phyloP scores from a whole-genome alignment of 1,140 invertebrate genomes.

The Ganaspis sp. region DNA sequence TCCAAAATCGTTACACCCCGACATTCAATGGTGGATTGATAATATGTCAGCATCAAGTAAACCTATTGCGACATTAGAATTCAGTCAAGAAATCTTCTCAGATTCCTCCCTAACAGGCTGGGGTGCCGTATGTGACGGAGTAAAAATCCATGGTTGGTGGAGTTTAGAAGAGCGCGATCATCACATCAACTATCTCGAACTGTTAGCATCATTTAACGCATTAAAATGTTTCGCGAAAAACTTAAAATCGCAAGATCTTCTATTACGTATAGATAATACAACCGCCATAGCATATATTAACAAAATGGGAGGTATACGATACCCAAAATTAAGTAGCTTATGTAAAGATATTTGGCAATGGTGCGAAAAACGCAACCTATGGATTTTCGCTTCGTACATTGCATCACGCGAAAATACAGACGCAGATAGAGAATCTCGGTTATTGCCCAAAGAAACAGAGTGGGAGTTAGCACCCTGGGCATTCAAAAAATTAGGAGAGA shows the following conservation, averaged over 20 bases:
- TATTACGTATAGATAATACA: conserved; percentile 51
- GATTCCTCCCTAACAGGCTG: conserved; percentile 18
- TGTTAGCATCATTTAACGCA: conserved; percentile 19
- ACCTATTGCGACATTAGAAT: not conserved
- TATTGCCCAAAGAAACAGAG: conserved; percentile 33
- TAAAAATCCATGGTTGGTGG: not conserved
- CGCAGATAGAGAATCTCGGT: conserved; percentile 51
- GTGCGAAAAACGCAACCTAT: conserved; percentile 47
- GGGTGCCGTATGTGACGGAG: not conserved
- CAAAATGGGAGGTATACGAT: conserved; percentile 51
- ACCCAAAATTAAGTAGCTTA: conserved; percentile 38
- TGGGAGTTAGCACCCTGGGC: conserved; percentile 35
- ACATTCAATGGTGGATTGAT: not conserved
- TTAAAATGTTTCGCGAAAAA: conserved; percentile 22
- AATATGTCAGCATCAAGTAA: not conserved
- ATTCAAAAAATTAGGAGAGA: conserved; percentile 34
- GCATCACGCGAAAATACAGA: conserved; percentile 43
- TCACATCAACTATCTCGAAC: conserved; percentile 33
- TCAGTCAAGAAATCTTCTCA: not conserved
- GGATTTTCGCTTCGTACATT: conserved; percentile 53
- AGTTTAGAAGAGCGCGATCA: not conserved
- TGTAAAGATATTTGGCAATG: not conserved
- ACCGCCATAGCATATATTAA: conserved; percentile 48
- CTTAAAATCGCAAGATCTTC: not conserved
- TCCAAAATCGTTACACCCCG: not conserved